Evolutionary conservation across 2,888 invertebrate species (phyloP), one percentile per base, ranked within the genome.

Genomic region (Philereme vetulata): DNA sequence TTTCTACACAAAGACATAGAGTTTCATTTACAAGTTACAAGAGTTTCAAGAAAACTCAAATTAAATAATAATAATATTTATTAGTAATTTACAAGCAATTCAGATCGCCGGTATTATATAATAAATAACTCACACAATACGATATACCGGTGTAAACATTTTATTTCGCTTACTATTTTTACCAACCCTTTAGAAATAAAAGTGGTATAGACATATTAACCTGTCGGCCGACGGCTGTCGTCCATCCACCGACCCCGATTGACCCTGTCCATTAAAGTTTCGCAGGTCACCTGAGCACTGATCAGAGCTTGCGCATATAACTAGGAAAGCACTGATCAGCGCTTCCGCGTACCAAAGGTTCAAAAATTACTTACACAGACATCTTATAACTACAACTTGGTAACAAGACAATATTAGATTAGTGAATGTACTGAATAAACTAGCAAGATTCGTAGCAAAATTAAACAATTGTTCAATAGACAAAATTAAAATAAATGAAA

Each of bases 21-120:
- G 21, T 21, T 21, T 21, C 21, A 21, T 21, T 21, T n/a, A 35
- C 35, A 35, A 35, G 5, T 35, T n/a, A n/a, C n/a, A n/a, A n/a
- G n/a, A 6, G 7, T 35, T 35, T 4, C 7, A 35, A 40, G 0
- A 35, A n/a, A 51, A 35, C 38, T n/a, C 10, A 4, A 11, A 35
- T 40, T 35, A 40, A 38, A 48, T 48, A 10, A 47, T 54, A 48
- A 64, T 40, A 55, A 56, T 62, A 64, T 71, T 64, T 67, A 68
- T 64, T 66, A 58, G 54, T 64, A 60, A 58, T 64, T 57, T 59
- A 67, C 62, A 66, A 66, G 36, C 47, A 51, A 60, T 58, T 48
- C 50, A 21, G n/a, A 58, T 52, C 51, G 50, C 60, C 46, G 56
- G 65, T 66, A n/a, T n/a, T n/a, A n/a, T 62, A 60, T 9, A 66